Evolutionary conservation across 2,113 vertebrate species (phyloP).

Genomic region (Phylloscopus trochiloides): DNA sequence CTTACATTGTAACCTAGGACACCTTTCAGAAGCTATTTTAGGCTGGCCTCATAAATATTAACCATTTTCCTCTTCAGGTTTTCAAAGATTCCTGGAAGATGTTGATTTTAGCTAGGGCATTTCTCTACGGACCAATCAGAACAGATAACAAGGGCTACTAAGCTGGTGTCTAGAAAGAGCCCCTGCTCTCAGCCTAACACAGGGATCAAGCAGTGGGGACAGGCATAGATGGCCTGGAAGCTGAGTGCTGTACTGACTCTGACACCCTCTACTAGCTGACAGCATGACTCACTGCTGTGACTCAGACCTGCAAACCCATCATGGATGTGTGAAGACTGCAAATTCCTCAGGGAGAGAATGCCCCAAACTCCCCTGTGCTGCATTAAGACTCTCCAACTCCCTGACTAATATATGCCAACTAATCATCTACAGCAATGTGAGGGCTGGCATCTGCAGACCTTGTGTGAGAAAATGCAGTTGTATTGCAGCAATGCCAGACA

Average conservation of each 20-base stretch:
- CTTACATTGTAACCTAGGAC: too few relatives aligned
- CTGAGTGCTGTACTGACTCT: accelerated
- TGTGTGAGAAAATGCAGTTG: background rate
- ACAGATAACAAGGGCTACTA: background rate
- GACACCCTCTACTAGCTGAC: background rate
- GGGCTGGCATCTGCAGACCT: background rate
- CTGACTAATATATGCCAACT: accelerated
- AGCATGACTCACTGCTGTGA: background rate
- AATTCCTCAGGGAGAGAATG: background rate
- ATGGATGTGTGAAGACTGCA: background rate
- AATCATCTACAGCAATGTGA: accelerated
- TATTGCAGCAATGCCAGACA: background rate
- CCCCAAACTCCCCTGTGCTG: background rate
- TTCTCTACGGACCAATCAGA: background rate
- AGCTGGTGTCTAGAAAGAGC: background rate
- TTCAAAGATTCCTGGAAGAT: background rate
- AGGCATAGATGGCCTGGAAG: background rate
- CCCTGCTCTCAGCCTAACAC: background rate
- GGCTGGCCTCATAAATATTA: background rate
- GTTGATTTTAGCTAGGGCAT: background rate
- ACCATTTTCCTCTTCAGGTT: background rate
- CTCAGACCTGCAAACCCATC: background rate
- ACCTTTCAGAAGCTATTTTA: background rate
- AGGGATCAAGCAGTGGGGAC: background rate
- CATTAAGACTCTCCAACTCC: background rate